Evolutionary conservation across 2,888 invertebrate genomes (phyloP), one percentile per base, ranked within the genome.

Genomic region (Agonum fuliginosum): DNA sequence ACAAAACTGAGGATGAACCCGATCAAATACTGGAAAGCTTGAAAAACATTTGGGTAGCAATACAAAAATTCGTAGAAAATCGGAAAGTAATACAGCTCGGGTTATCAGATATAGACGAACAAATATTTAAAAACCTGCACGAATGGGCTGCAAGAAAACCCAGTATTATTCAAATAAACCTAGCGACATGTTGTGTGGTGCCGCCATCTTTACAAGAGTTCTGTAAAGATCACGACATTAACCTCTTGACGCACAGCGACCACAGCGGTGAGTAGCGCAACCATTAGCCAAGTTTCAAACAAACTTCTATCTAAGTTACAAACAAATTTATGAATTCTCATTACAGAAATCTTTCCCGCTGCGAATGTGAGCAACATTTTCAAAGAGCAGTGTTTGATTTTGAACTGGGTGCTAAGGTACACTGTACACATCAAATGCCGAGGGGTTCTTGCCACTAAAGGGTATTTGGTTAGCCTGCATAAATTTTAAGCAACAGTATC

Each of bases 221-320:
- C 88, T 97, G 98, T 79, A 94, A 95, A 82, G 93, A 94, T 80
- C 93, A 97, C 83, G 95, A 96, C 83, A 94, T 99, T 79, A 97
- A 97, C 85, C 88, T 99, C 41, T 89, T 99, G 20, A 99, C 98
- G 0, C 99, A 99, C 86, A 97, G 95, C 83, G 99, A 99, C 87
- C 96, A 97, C 0, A 92, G 92, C 84, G 94, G 96, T 96, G 87
- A 88, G 81, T 79, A 78, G 75, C 78, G 58, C 22, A 76, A 41
- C 65, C 78, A 54, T 3, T n/a, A n/a, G n/a, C n/a, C n/a, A n/a
- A n/a, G n/a, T n/a, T n/a, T n/a, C n/a, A n/a, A n/a, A n/a, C n/a
- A n/a, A n/a, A n/a, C n/a, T n/a, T n/a, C n/a, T n/a, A n/a, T n/a
- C n/a, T n/a, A n/a, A n/a, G 19, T 70, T 70, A 17, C 41, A 2